Base-by-base conservation (phyloP, 2,113 vertebrate genomes). In the Arothron firmamentum region DNA sequence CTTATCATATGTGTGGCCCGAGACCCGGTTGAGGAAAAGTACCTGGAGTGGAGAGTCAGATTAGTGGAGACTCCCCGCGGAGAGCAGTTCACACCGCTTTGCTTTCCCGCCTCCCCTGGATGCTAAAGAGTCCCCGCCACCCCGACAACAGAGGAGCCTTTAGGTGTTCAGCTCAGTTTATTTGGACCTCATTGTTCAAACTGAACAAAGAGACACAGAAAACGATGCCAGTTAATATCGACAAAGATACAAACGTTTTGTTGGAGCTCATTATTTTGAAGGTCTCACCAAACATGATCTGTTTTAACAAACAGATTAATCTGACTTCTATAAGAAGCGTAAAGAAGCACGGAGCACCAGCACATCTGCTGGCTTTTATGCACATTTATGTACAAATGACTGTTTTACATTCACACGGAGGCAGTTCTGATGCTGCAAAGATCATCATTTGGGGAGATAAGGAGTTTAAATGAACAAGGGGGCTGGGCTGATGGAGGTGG, bases 291-390 rank as follows among this genome's bases (percentile, higher is more conserved):
- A 16, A 72, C 13, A 70, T 46, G 0, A 65, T 19, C 78, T 68
- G 85, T 87, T 89, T 82, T 25, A 53, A 83, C 58, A 84, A 89
- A 88, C 82, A 86, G 73, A 79, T 68, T 48, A 68, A 0, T 11
- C 42, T 43, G 48, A 81, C 88, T 89, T 89, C 88, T 60, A 87
- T 75, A 65, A 80, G 88, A 89, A 89, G 88, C 81, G 80, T 74
- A 86, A 15, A 46, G 53, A 75, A 18, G 45, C 4, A 16, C 5
- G 7, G 34, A 38, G 34, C 34, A 9, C 34, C 10, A 11, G 18
- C 13, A 45, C 16, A 48, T 65, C 57, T 18, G 49, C 15, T 43
- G 11, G 42, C 31, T 28, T 20, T 49, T 19, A 57, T 18, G 60
- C 14, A 14, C 52, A 23, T 61, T 64, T 7, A 58, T 13, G 54